phyloP scores from a whole-genome alignment of 2,888 invertebrate species.

The Megastigmus dorsalis region DNA sequence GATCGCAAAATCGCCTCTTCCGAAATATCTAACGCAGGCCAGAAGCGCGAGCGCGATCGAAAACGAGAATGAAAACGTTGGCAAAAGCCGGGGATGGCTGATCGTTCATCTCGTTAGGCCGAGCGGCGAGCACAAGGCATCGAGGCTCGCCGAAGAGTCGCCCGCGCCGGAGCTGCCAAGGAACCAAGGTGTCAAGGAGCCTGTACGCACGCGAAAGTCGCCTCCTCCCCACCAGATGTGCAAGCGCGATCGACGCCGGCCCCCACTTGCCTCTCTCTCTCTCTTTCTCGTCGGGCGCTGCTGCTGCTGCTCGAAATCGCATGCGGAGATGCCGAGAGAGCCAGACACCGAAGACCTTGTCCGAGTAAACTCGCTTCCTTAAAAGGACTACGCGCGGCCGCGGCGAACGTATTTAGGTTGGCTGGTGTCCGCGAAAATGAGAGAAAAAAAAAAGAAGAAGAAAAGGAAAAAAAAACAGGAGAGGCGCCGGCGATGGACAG shows the following conservation, averaged over 20 bases:
- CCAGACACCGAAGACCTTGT: slow-evolving; percentile 39
- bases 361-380: slow-evolving; percentile 58
- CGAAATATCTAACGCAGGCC: no score
- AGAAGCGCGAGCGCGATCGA: no score
- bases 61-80: background rate
- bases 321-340: no score
- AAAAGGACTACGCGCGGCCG: slow-evolving; percentile 56
- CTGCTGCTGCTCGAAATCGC: background rate
- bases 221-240: background rate
- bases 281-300: background rate
- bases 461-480: no score
- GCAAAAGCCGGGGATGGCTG: no score
- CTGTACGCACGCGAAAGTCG: background rate
- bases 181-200: no score
- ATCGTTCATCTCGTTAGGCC: no score
- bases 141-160: background rate
- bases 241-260: background rate
- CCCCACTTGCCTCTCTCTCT: background rate
- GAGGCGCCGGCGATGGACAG: background rate
- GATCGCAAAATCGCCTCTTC: no score
- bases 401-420: no score
- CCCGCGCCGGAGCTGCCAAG: background rate
- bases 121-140: no score
- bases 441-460: no score
- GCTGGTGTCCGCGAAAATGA: no score